Base-by-base conservation (phyloP, 2,113 vertebrate genomes). In the Meriones unguiculatus region DNA sequence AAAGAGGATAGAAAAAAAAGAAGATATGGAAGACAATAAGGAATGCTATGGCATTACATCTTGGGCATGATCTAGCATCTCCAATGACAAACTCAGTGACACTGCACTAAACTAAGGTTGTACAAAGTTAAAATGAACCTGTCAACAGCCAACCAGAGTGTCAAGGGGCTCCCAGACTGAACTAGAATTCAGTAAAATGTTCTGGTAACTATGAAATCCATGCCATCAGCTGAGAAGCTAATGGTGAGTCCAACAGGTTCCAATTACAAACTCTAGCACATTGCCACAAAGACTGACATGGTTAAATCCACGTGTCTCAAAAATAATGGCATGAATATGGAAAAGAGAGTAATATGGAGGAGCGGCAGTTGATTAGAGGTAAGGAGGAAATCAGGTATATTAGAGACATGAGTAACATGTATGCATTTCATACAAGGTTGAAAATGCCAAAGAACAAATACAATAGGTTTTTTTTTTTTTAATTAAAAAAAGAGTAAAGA, bases 1-100 rank as follows among this genome's bases (percentile, higher is more conserved):
- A 20, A 72, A 0, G 35, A 7, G 12, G 13, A 35, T 3, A 0
- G 20, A n/a, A 18, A n/a, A n/a, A 8, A 28, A 5, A 5, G 30
- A 13, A 70, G 32, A 35, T 7, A 18, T 72, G 35, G 7, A 18
- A 4, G 69, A 72, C 18, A 70, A 72, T 5, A 70, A 70, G 1
- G 11, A n/a, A 72, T 72, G 35, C 7, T n/a, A 17, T 72, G 7
- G 15, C 7, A 18, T 72, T n/a, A n/a, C 9, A 72, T n/a, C 70
- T 72, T 72, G 35, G 35, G 70, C 70, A n/a, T 72, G 35, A 35
- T 18, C 20, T 8, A n/a, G 35, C 70, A 15, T n/a, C 70, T 72
- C 70, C 35, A 72, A n/a, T 72, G 35, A n/a, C 35, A 35, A n/a
- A 70, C 15, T 70, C 14, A n/a, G 30, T 70, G 14, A 70, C 15